A percentile compares a stretch with the other conserved stretches of the same genome.
phyloP scores from a whole-genome alignment of 2,113 vertebrate genomes.

The Coturnix japonica region DNA sequence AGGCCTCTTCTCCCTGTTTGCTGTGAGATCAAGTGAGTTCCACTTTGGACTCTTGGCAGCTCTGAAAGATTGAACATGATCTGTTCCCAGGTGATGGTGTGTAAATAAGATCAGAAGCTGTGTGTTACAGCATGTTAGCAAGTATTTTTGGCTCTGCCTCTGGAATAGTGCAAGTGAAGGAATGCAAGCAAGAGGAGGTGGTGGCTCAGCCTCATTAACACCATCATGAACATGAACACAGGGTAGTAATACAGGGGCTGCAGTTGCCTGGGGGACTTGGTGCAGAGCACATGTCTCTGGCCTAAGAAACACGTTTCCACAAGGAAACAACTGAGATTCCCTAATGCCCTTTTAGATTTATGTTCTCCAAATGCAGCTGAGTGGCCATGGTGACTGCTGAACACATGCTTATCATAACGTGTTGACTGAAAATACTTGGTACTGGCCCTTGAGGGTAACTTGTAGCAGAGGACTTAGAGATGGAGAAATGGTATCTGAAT shows the following conservation, averaged over 20 bases:
- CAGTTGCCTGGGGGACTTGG: fast-evolving
- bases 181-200: not conserved
- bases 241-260: not conserved
- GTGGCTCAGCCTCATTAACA: not conserved
- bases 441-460: not conserved
- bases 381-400: not conserved
- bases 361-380: fast-evolving
- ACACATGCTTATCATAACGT: not conserved
- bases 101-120: not conserved
- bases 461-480: not conserved
- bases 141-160: not conserved
- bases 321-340: not conserved
- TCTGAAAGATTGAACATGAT: not conserved
- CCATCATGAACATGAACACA: not conserved
- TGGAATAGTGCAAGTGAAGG: not conserved
- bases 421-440: not conserved
- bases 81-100: fast-evolving
- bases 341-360: not conserved
- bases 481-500: not conserved
- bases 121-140: not conserved
- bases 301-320: not conserved
- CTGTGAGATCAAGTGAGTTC: not conserved
- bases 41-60: not conserved
- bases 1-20: not conserved
- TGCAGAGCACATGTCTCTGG: not conserved